Evolutionary conservation across 2,113 vertebrate genomes (phyloP).

Genomic region (Phaethornis superciliosus): DNA sequence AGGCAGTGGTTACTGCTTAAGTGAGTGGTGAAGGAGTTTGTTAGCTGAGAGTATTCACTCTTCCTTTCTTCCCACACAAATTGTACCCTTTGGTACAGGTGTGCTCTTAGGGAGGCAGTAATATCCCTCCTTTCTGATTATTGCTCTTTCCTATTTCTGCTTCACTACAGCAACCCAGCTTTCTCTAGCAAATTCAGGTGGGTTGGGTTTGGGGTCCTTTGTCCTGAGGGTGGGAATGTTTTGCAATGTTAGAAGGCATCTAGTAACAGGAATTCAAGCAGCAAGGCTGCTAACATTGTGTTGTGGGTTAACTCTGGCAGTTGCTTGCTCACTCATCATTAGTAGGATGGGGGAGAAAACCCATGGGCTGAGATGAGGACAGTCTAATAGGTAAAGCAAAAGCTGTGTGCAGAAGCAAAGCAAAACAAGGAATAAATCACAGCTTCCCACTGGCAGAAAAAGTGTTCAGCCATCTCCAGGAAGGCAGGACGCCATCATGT

Average conservation of each 20-base stretch:
- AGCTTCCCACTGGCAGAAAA: accelerated
- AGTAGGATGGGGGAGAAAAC: background rate
- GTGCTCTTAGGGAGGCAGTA: background rate
- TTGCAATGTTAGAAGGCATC: background rate
- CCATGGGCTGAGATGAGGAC: background rate
- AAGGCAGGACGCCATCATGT: background rate
- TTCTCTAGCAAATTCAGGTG: background rate
- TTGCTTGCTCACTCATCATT: accelerated
- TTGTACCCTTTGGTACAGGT: background rate
- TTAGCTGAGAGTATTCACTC: background rate
- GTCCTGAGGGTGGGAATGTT: background rate
- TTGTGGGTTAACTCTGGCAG: background rate
- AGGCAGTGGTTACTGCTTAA: background rate
- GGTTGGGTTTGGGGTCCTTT: background rate
- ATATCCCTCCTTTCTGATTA: background rate
- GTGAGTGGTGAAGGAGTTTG: background rate
- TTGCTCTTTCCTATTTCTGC: background rate
- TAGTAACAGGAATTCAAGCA: background rate
- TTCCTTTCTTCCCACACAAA: background rate
- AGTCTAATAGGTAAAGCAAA: background rate
- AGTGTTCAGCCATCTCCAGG: background rate
- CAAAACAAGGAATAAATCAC: background rate
- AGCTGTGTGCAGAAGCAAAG: accelerated
- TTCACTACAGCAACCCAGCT: background rate
- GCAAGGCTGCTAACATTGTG: accelerated